Base-by-base conservation (phyloP, 1,140 invertebrate species). In the Cecropterus lyciades region DNA sequence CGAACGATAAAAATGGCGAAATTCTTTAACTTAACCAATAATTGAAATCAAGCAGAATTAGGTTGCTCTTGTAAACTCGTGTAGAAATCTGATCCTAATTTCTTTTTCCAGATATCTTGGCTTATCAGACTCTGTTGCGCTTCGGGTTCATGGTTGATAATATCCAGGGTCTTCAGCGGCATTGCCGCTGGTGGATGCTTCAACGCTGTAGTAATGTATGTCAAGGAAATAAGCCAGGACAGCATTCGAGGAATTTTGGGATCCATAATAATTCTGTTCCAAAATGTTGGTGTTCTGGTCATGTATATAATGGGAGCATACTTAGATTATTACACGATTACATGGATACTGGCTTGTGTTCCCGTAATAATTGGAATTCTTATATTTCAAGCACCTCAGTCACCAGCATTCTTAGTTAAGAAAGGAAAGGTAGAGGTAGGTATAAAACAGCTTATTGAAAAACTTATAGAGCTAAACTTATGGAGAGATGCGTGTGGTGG, bases 241-340 rank as follows among this genome's bases (percentile, higher is more conserved):
- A 63, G 72, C 24, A 60, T 79, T 17, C 53, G 72, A 62, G 77
- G 73, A 40, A 42, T 67, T 6, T 69, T 77, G 11, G 75, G 69
- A 40, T 72, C 78, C 0, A 55, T 74, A 3, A 17, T 70, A 0
- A 24, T 69, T 9, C 27, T 78, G 7, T 15, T 76, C 48, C 67
- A 69, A 42, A 74, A 72, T 15, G 15, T 53, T 8, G 80, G 77
- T 2, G 11, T 80, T 16, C 57, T 82, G 0, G n/a, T 90, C 1
- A 92, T 92, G 16, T 96, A 94, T 71, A 75, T 92, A 0, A 68
- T 95, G 8, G 95, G 95, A 13, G 80, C 93, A 3, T 84, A 85
- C 24, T 63, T 94, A 10, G 81, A 91, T 51, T 95, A 93, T 87
- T 68, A 69, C 42, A 79, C 73, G 1, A 70, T 84, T 1, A 13